These are phyloP conservation scores for Cetoscarus ocellatus DNA, from an alignment of 2,797 vertebrate genomes.

Conservation along the genomic window DNA sequence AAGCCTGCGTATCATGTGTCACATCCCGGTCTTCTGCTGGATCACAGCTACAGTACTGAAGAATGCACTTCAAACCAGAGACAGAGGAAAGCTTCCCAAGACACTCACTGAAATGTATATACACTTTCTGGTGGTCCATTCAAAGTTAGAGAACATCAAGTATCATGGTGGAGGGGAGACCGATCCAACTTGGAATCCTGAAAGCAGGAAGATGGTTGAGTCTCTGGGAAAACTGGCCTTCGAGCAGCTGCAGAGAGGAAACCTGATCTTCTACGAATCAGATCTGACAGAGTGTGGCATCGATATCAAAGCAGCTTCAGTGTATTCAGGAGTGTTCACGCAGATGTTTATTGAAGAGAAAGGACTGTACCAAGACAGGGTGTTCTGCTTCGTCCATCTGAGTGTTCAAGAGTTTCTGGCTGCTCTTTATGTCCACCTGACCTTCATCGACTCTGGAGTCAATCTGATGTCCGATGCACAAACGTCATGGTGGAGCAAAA, in stretches of 20 bases:
- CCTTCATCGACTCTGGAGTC: constrained; percentile 1
- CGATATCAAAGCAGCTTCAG: neutral
- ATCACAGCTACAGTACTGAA: constrained; percentile 1
- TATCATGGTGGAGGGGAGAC: neutral
- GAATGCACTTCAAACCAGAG: neutral
- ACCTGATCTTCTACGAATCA: constrained; percentile 15
- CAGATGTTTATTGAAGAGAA: neutral
- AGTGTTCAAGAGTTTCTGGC: constrained; percentile 10
- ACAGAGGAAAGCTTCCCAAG: neutral
- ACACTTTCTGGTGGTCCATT: neutral
- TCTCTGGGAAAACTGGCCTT: constrained; percentile 22
- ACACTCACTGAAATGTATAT: constrained; percentile 14
- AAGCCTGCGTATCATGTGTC: constrained; percentile 9
- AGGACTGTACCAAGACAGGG: neutral
- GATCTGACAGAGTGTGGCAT: constrained; percentile 3
- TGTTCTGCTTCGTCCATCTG: constrained; percentile 5
- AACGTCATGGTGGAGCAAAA: neutral
- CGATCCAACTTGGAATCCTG: neutral
- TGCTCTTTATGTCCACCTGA: constrained; percentile 8
- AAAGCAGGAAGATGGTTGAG: neutral
- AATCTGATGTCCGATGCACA: neutral
- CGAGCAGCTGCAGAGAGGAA: constrained; percentile 23
- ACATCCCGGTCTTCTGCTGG: constrained; percentile 12
- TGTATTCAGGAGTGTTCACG: neutral
- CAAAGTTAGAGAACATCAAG: neutral